Evolutionary conservation across 2,113 vertebrate genomes (phyloP).

Genomic region (Proteles cristata): DNA sequence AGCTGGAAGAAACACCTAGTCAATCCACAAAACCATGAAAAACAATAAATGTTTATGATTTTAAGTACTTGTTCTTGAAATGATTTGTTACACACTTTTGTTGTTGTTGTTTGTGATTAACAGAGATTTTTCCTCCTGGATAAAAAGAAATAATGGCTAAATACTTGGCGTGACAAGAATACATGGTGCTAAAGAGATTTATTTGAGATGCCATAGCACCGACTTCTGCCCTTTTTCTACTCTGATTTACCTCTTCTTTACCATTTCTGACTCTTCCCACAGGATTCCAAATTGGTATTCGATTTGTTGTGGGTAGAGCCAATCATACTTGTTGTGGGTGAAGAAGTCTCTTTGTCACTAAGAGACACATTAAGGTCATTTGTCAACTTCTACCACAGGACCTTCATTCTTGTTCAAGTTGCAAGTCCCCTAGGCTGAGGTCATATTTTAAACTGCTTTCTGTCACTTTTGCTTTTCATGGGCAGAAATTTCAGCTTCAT

Average conservation of each 20-base stretch:
- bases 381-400: not conserved
- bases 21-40: not conserved
- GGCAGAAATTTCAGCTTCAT: not conserved
- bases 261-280: not conserved
- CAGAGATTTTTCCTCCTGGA: not conserved
- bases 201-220: not conserved
- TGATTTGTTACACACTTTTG: not conserved
- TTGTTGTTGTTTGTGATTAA: not conserved
- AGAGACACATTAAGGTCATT: not conserved
- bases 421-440: not conserved
- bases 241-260: not conserved
- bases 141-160: not conserved
- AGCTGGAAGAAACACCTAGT: not conserved
- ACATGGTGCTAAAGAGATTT: not conserved
- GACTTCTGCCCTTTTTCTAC: not conserved
- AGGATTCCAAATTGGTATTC: not conserved
- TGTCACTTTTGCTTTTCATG: slow-evolving; percentile 44
- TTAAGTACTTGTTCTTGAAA: not conserved
- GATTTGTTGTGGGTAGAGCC: not conserved
- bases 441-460: slow-evolving; percentile 35
- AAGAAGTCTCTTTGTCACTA: not conserved
- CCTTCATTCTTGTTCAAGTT: not conserved
- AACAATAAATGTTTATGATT: not conserved
- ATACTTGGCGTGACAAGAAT: not conserved
- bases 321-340: not conserved